Base-by-base conservation (phyloP, 2,888 invertebrate species). In the Acanthopleura granulata region DNA sequence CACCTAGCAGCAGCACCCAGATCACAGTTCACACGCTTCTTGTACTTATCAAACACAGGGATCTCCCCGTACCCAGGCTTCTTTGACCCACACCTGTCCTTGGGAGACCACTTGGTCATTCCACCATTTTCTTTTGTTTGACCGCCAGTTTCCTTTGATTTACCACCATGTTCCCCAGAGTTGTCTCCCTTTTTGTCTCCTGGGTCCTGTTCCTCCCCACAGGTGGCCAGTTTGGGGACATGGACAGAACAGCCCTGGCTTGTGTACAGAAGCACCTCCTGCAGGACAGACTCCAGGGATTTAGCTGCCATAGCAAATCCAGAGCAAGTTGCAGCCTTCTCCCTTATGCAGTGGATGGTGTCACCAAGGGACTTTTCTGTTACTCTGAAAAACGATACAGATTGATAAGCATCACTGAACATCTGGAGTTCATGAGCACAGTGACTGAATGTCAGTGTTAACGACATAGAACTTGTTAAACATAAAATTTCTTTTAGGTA, bases 41-140 rank as follows among this genome's bases (percentile, higher is more conserved):
- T 57, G 57, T 57, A 57, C 57, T 22, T 57, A 57, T 57, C 57
- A 57, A n/a, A 57, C 57, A 57, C 57, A 6, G 57, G 57, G 12
- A 57, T 57, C 57, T 57, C 57, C 57, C 57, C n/a, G 12, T 40
- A 40, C 9, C 40, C 40, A 40, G 40, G 40, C 40, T 40, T 40
- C 40, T 9, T 40, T 3, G 40, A 40, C 40, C 40, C 40, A 40
- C 40, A 40, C 40, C 40, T 40, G 40, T 3, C 40, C 40, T 40
- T 40, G 3, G 40, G 40, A 9, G 40, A 6, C 40, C 40, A 40
- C 40, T 66, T 57, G 1, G 57, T 57, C 22, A 9, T 57, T 57
- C 57, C 57, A 57, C 66, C 25, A 27, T 6, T 66, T 27, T 27
- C 29, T 25, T 66, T 66, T 66, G 66, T 22, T 25, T 66, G 6